A percentile compares a stretch with the other conserved stretches of the same genome.
Conservation (phyloP, 2,113 vertebrate species). For the Stegastes partitus region DNA sequence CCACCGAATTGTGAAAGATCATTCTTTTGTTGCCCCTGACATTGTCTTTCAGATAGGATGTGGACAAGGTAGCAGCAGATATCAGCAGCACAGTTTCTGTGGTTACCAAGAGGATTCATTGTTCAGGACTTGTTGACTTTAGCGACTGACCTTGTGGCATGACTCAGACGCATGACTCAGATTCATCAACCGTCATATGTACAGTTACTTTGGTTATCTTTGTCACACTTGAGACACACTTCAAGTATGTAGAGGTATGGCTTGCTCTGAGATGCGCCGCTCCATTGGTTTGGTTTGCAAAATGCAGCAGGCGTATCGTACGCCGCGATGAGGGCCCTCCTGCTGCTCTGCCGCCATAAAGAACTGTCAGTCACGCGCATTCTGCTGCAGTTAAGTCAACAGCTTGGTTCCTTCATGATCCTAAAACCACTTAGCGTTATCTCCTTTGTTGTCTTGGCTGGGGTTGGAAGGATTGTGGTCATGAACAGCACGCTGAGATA, state of each 20-base stretch:
- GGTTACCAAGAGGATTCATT: constrained; percentile 10
- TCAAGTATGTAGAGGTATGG: neutral
- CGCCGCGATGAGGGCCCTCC: neutral
- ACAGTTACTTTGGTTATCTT: neutral
- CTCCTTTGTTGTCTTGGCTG: constrained; percentile 15
- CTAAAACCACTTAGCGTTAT: constrained; percentile 24
- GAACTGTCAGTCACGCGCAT: neutral
- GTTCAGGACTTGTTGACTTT: constrained; percentile 11
- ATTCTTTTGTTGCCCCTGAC: neutral
- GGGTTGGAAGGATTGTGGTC: constrained; percentile 15
- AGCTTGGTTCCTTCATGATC: constrained; percentile 7
- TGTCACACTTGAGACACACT: neutral
- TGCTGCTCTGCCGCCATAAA: neutral
- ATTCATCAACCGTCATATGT: neutral
- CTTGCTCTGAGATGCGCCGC: neutral
- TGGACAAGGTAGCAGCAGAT: neutral
- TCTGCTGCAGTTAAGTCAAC: neutral
- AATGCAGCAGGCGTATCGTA: neutral
- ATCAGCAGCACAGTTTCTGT: neutral
- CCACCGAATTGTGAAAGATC: neutral
- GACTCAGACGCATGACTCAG: constrained; percentile 15
- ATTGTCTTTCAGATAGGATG: constrained; percentile 19
- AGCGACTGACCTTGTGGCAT: constrained; percentile 20
- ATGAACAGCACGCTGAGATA: constrained; percentile 33
- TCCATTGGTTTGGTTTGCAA: constrained; percentile 14